Conservation (phyloP, 2,113 vertebrate genomes). For the Mus musculus region GRCm39 chr3:99083001-99083500, state of each 20-base stretch:
- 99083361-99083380: background rate
- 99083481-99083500: background rate
- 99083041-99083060: background rate
- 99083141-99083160: constrained; percentile 1
- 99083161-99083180: background rate
- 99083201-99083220: background rate
- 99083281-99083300: background rate
- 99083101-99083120: background rate
- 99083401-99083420: background rate
- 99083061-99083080: background rate
- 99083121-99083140: background rate
- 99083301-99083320: background rate
- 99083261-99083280: background rate
- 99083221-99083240: background rate
- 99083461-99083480: background rate
- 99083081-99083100: background rate
- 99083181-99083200: constrained; percentile 11
- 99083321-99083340: constrained; percentile 23
- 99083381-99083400: constrained; percentile 4
- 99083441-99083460: background rate
- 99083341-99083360: background rate
- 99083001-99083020: background rate
- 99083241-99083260: background rate
- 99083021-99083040: background rate
- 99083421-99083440: background rate